Evolutionary conservation across 1,140 invertebrate species (phyloP).

Genomic region (Drosophila murphyi): DNA sequence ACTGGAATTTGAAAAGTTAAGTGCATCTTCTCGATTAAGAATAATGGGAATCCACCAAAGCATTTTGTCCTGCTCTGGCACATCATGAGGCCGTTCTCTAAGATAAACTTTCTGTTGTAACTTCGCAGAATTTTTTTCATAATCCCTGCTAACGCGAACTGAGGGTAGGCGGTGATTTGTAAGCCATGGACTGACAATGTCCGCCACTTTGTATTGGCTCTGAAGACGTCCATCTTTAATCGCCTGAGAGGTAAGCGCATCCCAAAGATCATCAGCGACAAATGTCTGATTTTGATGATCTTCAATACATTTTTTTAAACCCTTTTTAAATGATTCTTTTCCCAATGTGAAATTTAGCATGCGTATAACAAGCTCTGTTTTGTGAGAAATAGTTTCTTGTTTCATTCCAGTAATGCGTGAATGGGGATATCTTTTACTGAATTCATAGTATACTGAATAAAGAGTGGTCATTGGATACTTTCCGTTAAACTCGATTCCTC

Average conservation of each 20-base stretch:
- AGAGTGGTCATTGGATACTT: conserved; percentile 91
- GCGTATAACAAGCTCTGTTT: conserved; percentile 94
- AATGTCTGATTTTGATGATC: conserved; percentile 90
- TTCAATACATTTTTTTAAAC: conserved; percentile 89
- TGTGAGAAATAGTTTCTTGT: conserved; percentile 88
- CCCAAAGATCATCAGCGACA: conserved; percentile 92
- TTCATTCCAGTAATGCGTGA: conserved; percentile 90
- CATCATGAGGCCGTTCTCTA: conserved; percentile 88
- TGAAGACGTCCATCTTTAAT: conserved; percentile 86
- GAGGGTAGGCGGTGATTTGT: conserved; percentile 92
- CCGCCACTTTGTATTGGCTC: conserved; percentile 86
- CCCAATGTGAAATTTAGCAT: conserved; percentile 96
- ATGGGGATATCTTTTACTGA: conserved; percentile 89
- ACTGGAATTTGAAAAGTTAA: conserved; percentile 86
- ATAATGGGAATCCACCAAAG: conserved; percentile 90
- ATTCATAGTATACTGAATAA: conserved; percentile 91
- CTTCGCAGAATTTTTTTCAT: conserved; percentile 87
- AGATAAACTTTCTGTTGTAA: conserved; percentile 90
- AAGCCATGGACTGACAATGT: conserved; percentile 92
- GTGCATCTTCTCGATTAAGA: conserved; percentile 85
- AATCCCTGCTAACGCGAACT: conserved; percentile 90
- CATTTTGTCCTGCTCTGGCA: conserved; percentile 87
- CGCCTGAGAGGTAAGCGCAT: conserved; percentile 89
- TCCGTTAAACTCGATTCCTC: conserved; percentile 88
- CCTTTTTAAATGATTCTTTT: conserved; percentile 90